Evolutionary conservation across 2,888 invertebrate species (phyloP).

Genomic region (Agrotis puta): DNA sequence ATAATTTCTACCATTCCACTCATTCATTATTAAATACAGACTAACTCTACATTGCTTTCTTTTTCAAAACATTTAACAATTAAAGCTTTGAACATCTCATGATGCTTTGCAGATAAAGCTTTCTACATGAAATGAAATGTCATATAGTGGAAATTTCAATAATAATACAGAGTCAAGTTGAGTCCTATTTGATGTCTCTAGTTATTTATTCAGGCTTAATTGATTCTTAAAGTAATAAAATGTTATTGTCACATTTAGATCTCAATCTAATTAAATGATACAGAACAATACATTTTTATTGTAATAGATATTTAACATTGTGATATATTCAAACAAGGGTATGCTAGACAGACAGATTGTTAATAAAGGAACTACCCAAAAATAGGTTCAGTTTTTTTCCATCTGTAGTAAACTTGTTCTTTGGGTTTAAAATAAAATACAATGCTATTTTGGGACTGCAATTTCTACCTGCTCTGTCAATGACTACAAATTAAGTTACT

Average conservation of each 20-base stretch:
- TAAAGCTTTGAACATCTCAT: slow-evolving; percentile 25
- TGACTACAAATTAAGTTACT: too few relatives aligned
- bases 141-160: not conserved
- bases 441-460: not conserved
- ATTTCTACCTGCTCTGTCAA: not conserved
- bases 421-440: too few relatives aligned
- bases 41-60: not conserved
- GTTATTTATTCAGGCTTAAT: not conserved
- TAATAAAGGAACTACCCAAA: not conserved
- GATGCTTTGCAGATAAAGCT: slow-evolving; percentile 15
- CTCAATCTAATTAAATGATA: not conserved
- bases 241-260: not conserved
- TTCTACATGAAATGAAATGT: not conserved
- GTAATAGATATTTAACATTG: not conserved
- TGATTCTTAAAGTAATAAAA: not conserved
- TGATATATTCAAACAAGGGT: too few relatives aligned
- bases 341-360: not conserved
- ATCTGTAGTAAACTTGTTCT: too few relatives aligned
- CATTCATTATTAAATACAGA: not conserved
- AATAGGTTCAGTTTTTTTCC: too few relatives aligned
- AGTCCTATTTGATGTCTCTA: not conserved
- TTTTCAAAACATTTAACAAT: not conserved
- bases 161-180: not conserved
- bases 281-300: slow-evolving; percentile 10
- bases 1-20: not conserved